Base-by-base conservation (phyloP, 1,140 invertebrate species). In the Maniola jurtina region DNA sequence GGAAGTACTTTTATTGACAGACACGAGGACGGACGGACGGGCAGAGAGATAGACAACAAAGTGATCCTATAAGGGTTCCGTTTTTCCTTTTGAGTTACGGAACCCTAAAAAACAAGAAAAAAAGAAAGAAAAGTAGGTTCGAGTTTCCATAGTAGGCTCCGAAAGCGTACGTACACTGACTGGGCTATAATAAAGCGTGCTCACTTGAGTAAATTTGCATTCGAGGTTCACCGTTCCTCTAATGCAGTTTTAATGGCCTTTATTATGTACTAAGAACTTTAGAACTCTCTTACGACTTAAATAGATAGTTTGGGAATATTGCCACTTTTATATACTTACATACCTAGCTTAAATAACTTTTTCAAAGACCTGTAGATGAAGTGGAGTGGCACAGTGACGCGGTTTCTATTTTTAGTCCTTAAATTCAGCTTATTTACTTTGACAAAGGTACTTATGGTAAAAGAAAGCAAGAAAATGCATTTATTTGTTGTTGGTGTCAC, bases 151-250 rank as follows among this genome's bases (percentile, higher is more conserved):
- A 9, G 58, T 60, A 60, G 25, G 25, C 11, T 4, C 14, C 15
- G 25, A 47, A 40, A 11, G 25, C 45, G 58, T 33, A 47, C 33
- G 11, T 25, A 25, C 25, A 25, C 25, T 25, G 25, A 25, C 40
- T 34, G 33, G 34, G 25, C 25, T 55, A 60, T 34, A 60, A 47
- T 47, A 60, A 47, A 47, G 42, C 56, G 38, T 33, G 25, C 54
- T 7, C 54, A 45, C 15, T 60, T 60, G 58, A 60, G 38, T 45
- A 45, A 60, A 60, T 60, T 60, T 60, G 58, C 58, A 60, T 60
- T 60, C 58, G 58, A 34, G 16, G 25, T 34, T 60, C 58, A 47
- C 40, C 38, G 58, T 45, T 33, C 58, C 16, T 33, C 58, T 60
- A 60, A 60, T 60, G 58, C 58, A 47, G 42, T 42, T 47, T 60